Evolutionary conservation across 2,797 vertebrate species (phyloP).

Genomic region (Meriones psammophilus): DNA sequence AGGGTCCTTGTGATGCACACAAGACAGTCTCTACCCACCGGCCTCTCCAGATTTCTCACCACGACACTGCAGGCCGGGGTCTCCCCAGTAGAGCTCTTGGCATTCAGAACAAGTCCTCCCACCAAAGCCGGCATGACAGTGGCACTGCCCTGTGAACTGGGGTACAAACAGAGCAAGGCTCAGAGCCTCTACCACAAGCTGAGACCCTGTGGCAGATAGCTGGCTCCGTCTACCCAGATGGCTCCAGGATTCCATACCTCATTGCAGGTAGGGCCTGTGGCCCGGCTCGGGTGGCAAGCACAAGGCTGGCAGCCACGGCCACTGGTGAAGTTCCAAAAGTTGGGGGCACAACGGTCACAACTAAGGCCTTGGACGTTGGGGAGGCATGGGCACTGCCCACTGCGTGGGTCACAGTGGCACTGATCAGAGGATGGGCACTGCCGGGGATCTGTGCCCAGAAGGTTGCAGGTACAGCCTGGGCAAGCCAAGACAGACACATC

Average conservation of each 20-base stretch:
- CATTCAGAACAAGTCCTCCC: constrained; percentile 95
- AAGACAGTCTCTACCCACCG: not conserved
- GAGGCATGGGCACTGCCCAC: constrained; percentile 96
- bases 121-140: constrained; percentile 95
- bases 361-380: constrained; percentile 93
- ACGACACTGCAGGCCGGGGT: constrained; percentile 94
- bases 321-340: constrained; percentile 96
- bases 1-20: rapidly evolving
- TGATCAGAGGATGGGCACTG: constrained; percentile 92
- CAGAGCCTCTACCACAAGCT: not conserved
- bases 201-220: not conserved
- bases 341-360: constrained; percentile 95
- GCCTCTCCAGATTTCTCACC: constrained; percentile 86
- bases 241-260: constrained; percentile 89
- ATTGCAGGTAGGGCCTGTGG: constrained; percentile 93
- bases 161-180: not conserved
- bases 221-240: not conserved
- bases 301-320: constrained; percentile 94
- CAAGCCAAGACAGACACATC: constrained; percentile 52
- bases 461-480: constrained; percentile 96
- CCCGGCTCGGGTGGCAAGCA: constrained; percentile 93
- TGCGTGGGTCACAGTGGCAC: constrained; percentile 93
- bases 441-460: constrained; percentile 92
- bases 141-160: constrained; percentile 97
- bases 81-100: constrained; percentile 97